These are phyloP conservation scores for Lypha dubia DNA, from an alignment of 2,888 invertebrate genomes.

Conservation along the genomic window DNA sequence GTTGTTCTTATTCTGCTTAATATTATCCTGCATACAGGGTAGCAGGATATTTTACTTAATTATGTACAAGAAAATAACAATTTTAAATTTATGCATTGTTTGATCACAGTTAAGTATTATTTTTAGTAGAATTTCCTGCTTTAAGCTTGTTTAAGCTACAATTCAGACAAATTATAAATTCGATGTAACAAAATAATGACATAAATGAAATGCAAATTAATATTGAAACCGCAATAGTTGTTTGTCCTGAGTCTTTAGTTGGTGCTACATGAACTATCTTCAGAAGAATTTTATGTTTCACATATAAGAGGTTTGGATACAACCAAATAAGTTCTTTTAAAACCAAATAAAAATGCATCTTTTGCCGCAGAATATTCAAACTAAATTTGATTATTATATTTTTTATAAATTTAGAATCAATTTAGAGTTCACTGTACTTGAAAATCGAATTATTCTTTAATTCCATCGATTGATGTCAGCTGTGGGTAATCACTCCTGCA, in stretches of 20 bases:
- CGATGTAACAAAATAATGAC: constrained; percentile 1
- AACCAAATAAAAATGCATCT: no score
- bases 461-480: no score
- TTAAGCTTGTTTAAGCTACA: background rate
- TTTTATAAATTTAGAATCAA: no score
- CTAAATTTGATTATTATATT: no score
- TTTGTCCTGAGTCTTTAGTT: background rate
- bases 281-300: constrained; percentile 24
- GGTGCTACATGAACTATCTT: background rate
- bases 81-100: background rate
- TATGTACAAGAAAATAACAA: background rate
- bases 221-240: constrained; percentile 6
- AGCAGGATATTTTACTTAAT: constrained; percentile 30
- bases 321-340: background rate
- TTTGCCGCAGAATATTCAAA: no score
- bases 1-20: constrained; percentile 15
- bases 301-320: background rate
- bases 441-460: no score
- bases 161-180: no score
- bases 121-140: background rate
- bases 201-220: constrained; percentile 37
- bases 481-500: no score
- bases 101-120: background rate
- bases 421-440: no score
- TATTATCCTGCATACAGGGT: constrained; percentile 17